Base-by-base conservation (phyloP, 2,888 invertebrate genomes). In the Drosophila eohydei region DNA sequence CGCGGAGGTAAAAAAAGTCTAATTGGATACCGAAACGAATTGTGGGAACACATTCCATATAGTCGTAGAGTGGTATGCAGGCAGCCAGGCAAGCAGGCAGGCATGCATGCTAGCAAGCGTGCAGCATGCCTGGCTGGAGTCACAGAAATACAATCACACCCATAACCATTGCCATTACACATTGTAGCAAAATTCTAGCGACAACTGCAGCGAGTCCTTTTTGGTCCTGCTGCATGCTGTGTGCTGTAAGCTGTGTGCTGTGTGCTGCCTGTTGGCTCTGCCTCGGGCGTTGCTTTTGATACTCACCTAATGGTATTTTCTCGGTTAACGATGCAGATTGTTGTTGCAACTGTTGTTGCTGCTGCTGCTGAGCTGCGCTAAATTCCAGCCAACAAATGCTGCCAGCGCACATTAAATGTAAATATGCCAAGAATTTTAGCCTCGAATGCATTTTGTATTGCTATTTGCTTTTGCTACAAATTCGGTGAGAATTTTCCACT, bases 271-370 rank as follows among this genome's bases (percentile, higher is more conserved):
- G 50, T 32, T 60, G 34, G 72, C 12, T 16, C 51, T 56, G 61
- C 56, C 51, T 59, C 36, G 64, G 71, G 74, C 71, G 64, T 52
- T 66, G 74, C 75, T 81, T 70, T 73, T 74, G 76, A 75, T 76
- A 91, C 92, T 92, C 90, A 93, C 93, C 93, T 83, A 93, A 91
- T 78, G 93, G 93, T 83, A 93, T 93, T 91, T 93, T 93, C 90
- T 93, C 93, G 85, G 93, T 92, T 87, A 92, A 89, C 84, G 92
- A 91, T 88, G 91, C 79, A 65, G 76, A 68, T 71, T 80, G 80
- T 67, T 78, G 78, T 69, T 76, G 73, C 50, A 32, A 16, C 12
- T 51, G 51, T 8, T 50, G 48, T 14, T 43, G 77, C 12, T 60
- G 72, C 8, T 62, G 81, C 57, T 77, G 83, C 57, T 79, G 84